Conservation (phyloP, 2,888 invertebrate genomes). For the Lasiommata megera region DNA sequence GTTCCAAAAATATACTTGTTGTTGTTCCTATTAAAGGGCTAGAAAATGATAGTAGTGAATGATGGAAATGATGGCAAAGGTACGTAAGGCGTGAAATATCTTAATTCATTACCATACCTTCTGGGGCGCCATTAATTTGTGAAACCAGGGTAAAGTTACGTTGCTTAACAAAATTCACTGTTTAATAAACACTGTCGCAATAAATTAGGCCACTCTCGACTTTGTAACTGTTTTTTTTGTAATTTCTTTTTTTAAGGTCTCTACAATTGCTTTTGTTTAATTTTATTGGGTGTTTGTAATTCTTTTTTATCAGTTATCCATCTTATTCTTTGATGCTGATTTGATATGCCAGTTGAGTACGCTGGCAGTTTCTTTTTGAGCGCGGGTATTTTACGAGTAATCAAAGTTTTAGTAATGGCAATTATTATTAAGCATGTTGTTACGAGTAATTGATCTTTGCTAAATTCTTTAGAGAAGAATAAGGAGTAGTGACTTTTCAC, state of each 20-base stretch:
- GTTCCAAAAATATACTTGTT: too few species aligned
- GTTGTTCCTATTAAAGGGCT: too few species aligned
- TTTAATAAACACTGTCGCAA: slow-evolving; percentile 6
- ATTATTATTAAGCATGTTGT: too few species aligned
- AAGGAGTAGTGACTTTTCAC: too few species aligned
- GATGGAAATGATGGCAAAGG: background rate
- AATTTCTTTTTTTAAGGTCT: background rate
- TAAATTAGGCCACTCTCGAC: background rate
- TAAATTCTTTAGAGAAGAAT: too few species aligned
- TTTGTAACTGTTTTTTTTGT: background rate
- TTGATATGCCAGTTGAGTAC: background rate
- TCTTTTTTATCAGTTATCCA: background rate
- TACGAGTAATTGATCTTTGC: too few species aligned
- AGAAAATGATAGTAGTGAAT: too few species aligned
- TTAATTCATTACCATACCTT: background rate
- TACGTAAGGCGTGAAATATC: background rate
- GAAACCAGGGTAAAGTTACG: background rate
- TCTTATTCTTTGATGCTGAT: background rate
- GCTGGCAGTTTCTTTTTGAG: background rate
- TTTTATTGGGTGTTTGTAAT: background rate
- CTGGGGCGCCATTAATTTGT: slow-evolving; percentile 2
- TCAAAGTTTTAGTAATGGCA: too few species aligned
- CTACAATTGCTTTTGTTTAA: background rate
- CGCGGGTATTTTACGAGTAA: too few species aligned
- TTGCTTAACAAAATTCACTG: slow-evolving; percentile 1